These are phyloP conservation scores for Steatocranus sp. DNA, from an alignment of 2,797 vertebrate species.

Conservation along the genomic window DNA sequence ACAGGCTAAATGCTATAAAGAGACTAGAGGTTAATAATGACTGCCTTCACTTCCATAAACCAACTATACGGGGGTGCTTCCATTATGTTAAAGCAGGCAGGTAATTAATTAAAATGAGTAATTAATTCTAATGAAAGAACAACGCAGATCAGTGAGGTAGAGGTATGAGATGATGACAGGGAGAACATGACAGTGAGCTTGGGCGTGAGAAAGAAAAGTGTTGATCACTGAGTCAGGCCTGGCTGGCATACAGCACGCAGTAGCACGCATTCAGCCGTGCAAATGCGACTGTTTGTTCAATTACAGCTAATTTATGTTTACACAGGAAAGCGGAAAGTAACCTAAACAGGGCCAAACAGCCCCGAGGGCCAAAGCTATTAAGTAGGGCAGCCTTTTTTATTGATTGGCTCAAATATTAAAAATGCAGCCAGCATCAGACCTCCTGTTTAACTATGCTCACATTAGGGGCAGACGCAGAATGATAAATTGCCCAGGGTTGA, in stretches of 20 bases:
- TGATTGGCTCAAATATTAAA: slow-evolving; percentile 64
- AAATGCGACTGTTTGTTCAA: slow-evolving; percentile 60
- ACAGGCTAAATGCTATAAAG: not conserved
- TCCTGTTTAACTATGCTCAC: slow-evolving; percentile 57
- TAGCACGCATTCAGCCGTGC: slow-evolving; percentile 23
- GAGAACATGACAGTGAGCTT: slow-evolving; percentile 15
- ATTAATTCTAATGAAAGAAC: slow-evolving; percentile 47
- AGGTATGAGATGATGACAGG: slow-evolving; percentile 29
- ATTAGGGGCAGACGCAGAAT: slow-evolving; percentile 41
- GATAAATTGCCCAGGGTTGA: slow-evolving; percentile 56
- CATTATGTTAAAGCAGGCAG: slow-evolving; percentile 46
- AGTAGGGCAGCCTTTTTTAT: slow-evolving; percentile 55
- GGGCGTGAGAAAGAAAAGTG: not conserved
- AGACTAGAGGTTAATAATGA: slow-evolving; percentile 32
- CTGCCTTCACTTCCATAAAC: slow-evolving; percentile 11
- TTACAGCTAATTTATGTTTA: slow-evolving; percentile 67
- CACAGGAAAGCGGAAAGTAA: slow-evolving; percentile 50
- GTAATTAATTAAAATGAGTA: slow-evolving; percentile 52
- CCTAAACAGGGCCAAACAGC: slow-evolving; percentile 54
- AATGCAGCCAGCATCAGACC: slow-evolving; percentile 43
- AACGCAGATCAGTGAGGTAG: slow-evolving; percentile 22
- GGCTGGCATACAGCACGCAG: slow-evolving; percentile 5
- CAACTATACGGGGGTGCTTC: slow-evolving; percentile 12
- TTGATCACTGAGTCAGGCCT: slow-evolving; percentile 14
- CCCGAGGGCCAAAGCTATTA: slow-evolving; percentile 62